Percentiles rank a stretch among this genome's conserved stretches.
These are phyloP conservation scores for Origma solitaria DNA, from an alignment of 2,113 vertebrate species.

Conservation along the genomic window DNA sequence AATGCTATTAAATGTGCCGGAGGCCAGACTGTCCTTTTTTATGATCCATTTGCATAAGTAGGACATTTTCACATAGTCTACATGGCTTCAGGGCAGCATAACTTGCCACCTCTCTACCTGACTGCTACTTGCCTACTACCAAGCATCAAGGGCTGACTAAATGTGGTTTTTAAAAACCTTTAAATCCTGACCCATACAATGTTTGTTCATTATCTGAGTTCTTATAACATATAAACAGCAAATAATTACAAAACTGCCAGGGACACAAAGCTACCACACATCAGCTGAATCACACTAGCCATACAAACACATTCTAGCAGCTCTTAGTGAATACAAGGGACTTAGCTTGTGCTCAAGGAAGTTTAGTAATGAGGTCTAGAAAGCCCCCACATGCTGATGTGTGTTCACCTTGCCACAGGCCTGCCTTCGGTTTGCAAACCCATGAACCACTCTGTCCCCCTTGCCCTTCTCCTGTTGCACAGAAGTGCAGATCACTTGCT, in stretches of 20 bases:
- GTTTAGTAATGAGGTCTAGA: background rate
- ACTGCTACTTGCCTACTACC: background rate
- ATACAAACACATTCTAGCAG: background rate
- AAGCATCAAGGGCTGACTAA: background rate
- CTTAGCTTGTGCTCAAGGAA: background rate
- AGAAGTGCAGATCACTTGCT: background rate
- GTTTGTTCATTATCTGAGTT: background rate
- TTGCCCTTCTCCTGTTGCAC: background rate
- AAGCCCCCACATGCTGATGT: background rate
- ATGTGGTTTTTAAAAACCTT: background rate
- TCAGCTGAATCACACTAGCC: background rate
- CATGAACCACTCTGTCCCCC: background rate
- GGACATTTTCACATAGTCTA: conserved; percentile 27
- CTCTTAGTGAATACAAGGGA: background rate
- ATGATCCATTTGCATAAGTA: conserved; percentile 52
- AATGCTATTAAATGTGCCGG: conserved; percentile 38
- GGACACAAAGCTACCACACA: background rate
- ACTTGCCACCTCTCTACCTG: background rate
- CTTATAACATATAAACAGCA: background rate
- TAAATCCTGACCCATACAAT: background rate
- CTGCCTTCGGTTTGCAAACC: background rate
- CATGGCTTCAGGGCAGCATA: background rate
- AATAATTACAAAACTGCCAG: background rate
- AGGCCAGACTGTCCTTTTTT: conserved; percentile 43
- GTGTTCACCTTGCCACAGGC: background rate